phyloP scores from a whole-genome alignment of 2,888 invertebrate species.

The Allacma fusca region DNA sequence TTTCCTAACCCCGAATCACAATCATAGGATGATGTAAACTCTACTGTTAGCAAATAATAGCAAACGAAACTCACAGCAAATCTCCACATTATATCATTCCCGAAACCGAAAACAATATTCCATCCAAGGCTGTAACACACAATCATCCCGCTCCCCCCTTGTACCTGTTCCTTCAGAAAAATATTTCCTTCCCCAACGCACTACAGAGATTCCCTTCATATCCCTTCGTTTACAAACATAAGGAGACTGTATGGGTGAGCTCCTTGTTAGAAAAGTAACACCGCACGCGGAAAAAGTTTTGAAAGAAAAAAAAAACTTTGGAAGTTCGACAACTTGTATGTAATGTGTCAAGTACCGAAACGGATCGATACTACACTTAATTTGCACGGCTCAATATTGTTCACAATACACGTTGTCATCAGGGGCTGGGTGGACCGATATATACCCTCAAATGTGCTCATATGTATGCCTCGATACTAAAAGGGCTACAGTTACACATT shows the following conservation, averaged over 20 bases:
- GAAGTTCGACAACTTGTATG: neutral
- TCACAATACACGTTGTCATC: neutral
- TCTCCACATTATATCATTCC: conserved; percentile 23
- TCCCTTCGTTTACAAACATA: conserved; percentile 14
- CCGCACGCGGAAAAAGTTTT: neutral
- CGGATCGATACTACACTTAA: conserved; percentile 12
- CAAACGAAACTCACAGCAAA: conserved; percentile 42
- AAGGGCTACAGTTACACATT: no score
- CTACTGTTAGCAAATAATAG: conserved; percentile 51
- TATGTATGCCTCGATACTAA: no score
- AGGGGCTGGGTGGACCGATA: no score
- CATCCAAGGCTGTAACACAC: neutral
- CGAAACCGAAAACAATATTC: neutral
- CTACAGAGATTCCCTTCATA: neutral
- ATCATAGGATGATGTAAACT: conserved; percentile 41
- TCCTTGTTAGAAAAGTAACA: no score
- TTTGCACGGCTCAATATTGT: neutral
- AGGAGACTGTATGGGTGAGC: neutral
- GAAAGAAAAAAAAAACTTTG: neutral
- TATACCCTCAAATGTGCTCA: no score
- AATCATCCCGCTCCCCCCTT: neutral
- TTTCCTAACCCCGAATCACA: conserved; percentile 14
- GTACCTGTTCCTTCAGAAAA: neutral
- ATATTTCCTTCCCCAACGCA: neutral
- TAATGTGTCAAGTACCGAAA: neutral